These are phyloP conservation scores for Pristis pectinata DNA, from an alignment of 2,797 vertebrate genomes.

Conservation along the genomic window DNA sequence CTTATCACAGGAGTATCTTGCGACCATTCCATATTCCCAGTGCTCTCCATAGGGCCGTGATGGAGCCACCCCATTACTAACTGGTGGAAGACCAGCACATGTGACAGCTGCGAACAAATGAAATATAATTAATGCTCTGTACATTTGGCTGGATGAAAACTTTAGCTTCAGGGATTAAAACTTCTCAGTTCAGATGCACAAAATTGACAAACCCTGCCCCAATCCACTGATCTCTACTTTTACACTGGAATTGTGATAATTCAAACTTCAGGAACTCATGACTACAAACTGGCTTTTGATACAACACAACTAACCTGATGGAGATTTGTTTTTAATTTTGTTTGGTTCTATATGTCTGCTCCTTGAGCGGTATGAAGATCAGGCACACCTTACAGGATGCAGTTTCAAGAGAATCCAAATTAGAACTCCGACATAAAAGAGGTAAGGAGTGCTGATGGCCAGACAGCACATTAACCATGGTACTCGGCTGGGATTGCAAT, in stretches of 20 bases:
- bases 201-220: background rate
- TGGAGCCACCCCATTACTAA: background rate
- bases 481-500: too few relatives aligned
- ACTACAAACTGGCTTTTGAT: background rate
- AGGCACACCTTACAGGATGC: too few relatives aligned
- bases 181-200: background rate
- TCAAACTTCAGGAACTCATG: background rate
- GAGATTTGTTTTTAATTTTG: background rate
- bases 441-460: too few relatives aligned
- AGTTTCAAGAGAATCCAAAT: background rate
- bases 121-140: background rate
- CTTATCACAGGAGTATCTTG: background rate
- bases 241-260: background rate
- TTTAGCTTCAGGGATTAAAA: background rate
- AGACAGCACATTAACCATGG: too few relatives aligned
- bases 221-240: background rate
- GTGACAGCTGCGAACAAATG: background rate
- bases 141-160: background rate
- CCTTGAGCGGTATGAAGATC: background rate
- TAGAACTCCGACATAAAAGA: background rate
- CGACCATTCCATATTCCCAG: slow-evolving; percentile 12
- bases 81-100: background rate
- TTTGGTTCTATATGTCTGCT: background rate
- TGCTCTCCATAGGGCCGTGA: background rate
- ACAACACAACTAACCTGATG: background rate